These are phyloP conservation scores for Drosophila suzukii DNA, from an alignment of 1,140 invertebrate species.

Conservation along the genomic window DNA sequence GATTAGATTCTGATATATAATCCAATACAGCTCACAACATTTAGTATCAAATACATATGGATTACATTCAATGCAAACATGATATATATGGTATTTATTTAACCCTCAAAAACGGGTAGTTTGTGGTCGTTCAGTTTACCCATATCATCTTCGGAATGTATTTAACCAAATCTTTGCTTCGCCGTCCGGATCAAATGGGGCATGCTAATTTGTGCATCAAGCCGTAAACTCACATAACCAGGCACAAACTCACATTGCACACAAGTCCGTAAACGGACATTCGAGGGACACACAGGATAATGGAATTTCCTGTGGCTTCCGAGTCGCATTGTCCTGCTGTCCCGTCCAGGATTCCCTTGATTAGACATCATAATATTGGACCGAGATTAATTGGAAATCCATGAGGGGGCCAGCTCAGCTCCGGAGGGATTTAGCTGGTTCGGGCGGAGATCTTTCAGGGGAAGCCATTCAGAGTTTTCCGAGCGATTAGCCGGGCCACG, in stretches of 20 bases:
- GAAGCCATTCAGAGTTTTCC: conserved; percentile 31
- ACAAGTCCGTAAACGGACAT: conserved; percentile 1
- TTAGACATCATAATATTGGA: conserved; percentile 61
- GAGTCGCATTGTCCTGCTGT: conserved; percentile 41
- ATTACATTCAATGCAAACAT: background rate
- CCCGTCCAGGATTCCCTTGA: conserved; percentile 38
- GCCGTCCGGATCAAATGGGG: conserved; percentile 54
- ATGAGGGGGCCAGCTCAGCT: conserved; percentile 3
- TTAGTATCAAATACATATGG: background rate
- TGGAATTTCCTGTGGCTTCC: conserved; percentile 38
- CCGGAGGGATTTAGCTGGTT: conserved; percentile 1
- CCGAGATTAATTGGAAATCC: conserved; percentile 53
- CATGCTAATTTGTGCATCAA: conserved; percentile 77
- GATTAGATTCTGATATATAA: background rate
- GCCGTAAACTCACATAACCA: conserved; percentile 64
- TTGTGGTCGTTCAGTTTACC: background rate
- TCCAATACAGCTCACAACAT: background rate
- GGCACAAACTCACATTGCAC: conserved; percentile 17
- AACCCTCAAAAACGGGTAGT: background rate
- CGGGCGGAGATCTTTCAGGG: conserved; percentile 2
- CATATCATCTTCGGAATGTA: conserved; percentile 49
- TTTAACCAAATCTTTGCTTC: conserved; percentile 52
- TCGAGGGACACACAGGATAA: conserved; percentile 16
- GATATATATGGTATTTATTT: background rate
- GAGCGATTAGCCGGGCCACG: conserved; percentile 28